Conservation (phyloP, 2,888 invertebrate genomes). For the Hirtodrosophila duncani region DNA sequence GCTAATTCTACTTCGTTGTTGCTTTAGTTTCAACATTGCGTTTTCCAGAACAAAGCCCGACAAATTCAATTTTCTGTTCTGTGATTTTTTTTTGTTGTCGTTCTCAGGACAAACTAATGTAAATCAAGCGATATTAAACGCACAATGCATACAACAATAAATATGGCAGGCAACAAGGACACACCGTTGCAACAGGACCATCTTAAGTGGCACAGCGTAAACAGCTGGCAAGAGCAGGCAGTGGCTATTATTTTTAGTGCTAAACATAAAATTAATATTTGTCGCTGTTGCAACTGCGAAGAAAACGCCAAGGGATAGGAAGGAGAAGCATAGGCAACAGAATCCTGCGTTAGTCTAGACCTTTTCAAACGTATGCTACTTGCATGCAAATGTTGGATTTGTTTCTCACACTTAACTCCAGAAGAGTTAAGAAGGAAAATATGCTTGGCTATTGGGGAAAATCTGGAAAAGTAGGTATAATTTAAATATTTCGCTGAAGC, state of each 20-base stretch:
- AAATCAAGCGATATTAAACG: constrained; percentile 66
- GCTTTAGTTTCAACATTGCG: constrained; percentile 1
- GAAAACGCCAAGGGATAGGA: not conserved
- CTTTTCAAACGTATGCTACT: too few species aligned
- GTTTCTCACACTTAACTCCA: too few species aligned
- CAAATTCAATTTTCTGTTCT: constrained; percentile 56
- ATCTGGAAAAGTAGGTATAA: too few species aligned
- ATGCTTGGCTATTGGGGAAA: too few species aligned
- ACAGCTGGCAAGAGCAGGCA: not conserved
- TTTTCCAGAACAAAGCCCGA: constrained; percentile 16
- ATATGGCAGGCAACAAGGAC: constrained; percentile 30
- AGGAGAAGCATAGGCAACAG: too few species aligned
- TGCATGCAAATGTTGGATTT: too few species aligned
- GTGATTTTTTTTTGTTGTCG: constrained; percentile 12
- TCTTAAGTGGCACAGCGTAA: constrained; percentile 1
- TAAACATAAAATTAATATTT: constrained; percentile 45
- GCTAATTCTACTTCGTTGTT: too few species aligned
- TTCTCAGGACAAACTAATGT: constrained; percentile 57
- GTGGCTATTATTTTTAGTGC: constrained; percentile 25
- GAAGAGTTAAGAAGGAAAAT: too few species aligned
- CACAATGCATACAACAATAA: constrained; percentile 54
- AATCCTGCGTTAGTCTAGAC: too few species aligned
- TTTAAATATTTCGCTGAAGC: too few species aligned
- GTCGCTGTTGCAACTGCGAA: constrained; percentile 41
- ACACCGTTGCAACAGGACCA: constrained; percentile 22